These are phyloP conservation scores for Drosophila eugracilis DNA, from an alignment of 1,140 invertebrate species.

Conservation along the genomic window DNA sequence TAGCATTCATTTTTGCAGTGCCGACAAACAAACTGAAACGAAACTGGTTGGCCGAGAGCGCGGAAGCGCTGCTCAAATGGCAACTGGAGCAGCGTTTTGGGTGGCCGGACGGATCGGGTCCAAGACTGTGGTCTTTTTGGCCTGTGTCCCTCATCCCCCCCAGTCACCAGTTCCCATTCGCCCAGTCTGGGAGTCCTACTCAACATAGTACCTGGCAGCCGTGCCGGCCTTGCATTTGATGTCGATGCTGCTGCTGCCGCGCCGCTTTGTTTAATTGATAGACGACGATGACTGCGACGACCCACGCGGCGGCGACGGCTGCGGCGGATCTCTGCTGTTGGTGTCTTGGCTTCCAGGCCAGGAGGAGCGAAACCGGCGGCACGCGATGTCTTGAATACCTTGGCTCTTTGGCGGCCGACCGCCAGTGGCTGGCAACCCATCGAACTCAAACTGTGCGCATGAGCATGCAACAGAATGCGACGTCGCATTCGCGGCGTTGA, in stretches of 20 bases:
- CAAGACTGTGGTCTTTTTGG: conserved; percentile 22
- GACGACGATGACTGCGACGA: conserved; percentile 59
- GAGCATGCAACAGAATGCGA: conserved; percentile 76
- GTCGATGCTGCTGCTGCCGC: conserved; percentile 63
- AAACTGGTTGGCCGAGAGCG: conserved; percentile 63
- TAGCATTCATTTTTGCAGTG: conserved; percentile 14
- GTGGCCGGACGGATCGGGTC: conserved; percentile 62
- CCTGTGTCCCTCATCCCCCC: no score
- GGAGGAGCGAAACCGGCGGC: conserved; percentile 31
- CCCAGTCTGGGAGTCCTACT: conserved; percentile 10
- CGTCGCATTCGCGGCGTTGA: conserved; percentile 68
- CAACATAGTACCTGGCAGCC: conserved; percentile 33
- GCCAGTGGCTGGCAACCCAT: conserved; percentile 77
- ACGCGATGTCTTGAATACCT: conserved; percentile 30
- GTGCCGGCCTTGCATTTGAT: conserved; percentile 79
- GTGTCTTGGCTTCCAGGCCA: conserved; percentile 43
- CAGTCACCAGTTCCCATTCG: no score
- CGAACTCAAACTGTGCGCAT: conserved; percentile 81
- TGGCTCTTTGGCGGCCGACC: conserved; percentile 45
- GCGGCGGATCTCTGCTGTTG: conserved; percentile 41
- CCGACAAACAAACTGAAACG: conserved; percentile 22
- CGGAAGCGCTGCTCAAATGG: conserved; percentile 75
- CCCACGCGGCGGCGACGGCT: conserved; percentile 60
- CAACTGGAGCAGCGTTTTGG: conserved; percentile 77
- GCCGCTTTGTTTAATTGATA: conserved; percentile 80